phyloP scores from a whole-genome alignment of 2,113 vertebrate genomes.

The Chrysemys picta region DNA sequence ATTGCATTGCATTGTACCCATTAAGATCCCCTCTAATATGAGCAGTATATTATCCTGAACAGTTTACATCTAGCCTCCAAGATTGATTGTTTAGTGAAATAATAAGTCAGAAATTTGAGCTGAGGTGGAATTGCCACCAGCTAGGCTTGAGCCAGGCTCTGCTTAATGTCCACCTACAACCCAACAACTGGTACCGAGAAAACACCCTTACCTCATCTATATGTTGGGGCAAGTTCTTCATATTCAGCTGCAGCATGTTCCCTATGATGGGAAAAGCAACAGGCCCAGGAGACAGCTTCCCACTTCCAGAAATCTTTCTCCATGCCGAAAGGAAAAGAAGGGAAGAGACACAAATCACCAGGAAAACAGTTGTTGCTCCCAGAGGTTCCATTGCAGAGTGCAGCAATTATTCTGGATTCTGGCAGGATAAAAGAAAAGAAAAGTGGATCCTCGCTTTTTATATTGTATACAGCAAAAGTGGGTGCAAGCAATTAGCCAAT shows the following conservation, averaged over 20 bases:
- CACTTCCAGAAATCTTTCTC: neutral
- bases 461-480: neutral
- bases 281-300: neutral
- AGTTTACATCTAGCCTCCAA: neutral
- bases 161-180: neutral
- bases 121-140: neutral
- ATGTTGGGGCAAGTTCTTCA: neutral
- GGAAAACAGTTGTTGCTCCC: neutral
- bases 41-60: neutral
- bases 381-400: neutral
- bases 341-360: neutral
- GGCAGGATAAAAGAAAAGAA: neutral
- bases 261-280: constrained; percentile 13
- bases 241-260: neutral
- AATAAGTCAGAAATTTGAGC: neutral
- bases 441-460: neutral
- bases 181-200: neutral
- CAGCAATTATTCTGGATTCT: neutral
- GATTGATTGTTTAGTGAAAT: neutral
- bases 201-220: neutral
- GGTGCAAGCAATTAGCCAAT: neutral
- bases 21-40: neutral
- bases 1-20: neutral
- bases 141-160: neutral
- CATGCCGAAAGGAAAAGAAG: neutral